These are phyloP conservation scores for Euura saliciscinereae DNA, from an alignment of 1,140 invertebrate species.

Conservation along the genomic window DNA sequence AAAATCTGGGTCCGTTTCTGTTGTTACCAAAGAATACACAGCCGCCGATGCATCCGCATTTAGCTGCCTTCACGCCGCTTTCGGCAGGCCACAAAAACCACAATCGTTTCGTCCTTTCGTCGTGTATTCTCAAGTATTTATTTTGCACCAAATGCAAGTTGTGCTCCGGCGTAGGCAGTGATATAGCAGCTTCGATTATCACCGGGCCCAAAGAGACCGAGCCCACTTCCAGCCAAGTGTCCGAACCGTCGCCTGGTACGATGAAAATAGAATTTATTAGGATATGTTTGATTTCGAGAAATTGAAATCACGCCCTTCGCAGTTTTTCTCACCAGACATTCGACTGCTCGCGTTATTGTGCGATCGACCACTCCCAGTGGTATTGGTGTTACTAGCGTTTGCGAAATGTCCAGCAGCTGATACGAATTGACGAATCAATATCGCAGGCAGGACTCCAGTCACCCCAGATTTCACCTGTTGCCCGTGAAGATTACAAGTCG, in stretches of 20 bases:
- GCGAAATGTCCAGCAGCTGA: conserved; percentile 60
- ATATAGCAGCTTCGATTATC: conserved; percentile 90
- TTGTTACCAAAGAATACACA: conserved; percentile 94
- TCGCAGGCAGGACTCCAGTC: conserved; percentile 84
- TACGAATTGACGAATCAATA: conserved; percentile 75
- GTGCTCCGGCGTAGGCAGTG: conserved; percentile 74
- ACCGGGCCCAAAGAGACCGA: conserved; percentile 89
- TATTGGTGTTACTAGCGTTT: conserved; percentile 64
- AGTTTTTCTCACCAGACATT: conserved; percentile 55
- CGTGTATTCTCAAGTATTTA: conserved; percentile 83
- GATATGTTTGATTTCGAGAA: not conserved
- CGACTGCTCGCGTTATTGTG: conserved; percentile 53
- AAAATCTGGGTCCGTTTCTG: conserved; percentile 84
- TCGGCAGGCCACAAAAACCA: conserved; percentile 93
- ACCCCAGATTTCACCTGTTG: conserved; percentile 87
- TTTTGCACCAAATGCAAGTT: conserved; percentile 80
- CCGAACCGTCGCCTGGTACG: conserved; percentile 59
- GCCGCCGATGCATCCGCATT: conserved; percentile 95
- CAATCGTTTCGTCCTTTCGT: conserved; percentile 84
- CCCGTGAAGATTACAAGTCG: conserved; percentile 94
- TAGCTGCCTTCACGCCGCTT: conserved; percentile 64
- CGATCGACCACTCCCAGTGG: conserved; percentile 62
- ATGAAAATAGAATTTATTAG: conserved; percentile 21
- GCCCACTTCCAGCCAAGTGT: conserved; percentile 93
- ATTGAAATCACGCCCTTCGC: conserved; percentile 47